phyloP scores from a whole-genome alignment of 2,888 invertebrate genomes.

The Volucella inflata region DNA sequence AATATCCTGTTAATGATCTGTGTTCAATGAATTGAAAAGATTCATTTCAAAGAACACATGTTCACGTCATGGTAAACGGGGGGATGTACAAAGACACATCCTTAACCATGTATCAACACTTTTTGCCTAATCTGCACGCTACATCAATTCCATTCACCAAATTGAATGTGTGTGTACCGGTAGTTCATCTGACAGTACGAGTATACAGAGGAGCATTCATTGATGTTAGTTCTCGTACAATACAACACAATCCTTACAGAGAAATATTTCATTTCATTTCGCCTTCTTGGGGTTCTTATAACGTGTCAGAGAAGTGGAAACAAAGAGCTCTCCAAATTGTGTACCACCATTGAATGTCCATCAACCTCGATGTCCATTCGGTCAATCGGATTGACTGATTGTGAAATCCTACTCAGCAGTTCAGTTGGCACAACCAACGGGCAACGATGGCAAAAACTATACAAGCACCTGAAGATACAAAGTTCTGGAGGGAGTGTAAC shows the following conservation, averaged over 20 bases:
- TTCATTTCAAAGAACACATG: slow-evolving; percentile 8
- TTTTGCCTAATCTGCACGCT: slow-evolving; percentile 21
- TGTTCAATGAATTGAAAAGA: slow-evolving; percentile 22
- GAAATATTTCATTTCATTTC: slow-evolving; percentile 25
- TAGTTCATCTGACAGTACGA: not conserved
- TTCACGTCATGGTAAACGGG: slow-evolving; percentile 23
- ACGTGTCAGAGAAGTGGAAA: slow-evolving; percentile 21
- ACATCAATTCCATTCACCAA: slow-evolving; percentile 25
- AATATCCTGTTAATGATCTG: slow-evolving; percentile 36
- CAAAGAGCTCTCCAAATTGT: slow-evolving; percentile 30
- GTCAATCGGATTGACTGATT: slow-evolving; percentile 67
- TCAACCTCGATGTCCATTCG: slow-evolving; percentile 51
- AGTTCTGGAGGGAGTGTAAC: slow-evolving; percentile 16
- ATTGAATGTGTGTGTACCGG: slow-evolving; percentile 25
- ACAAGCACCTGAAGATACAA: slow-evolving; percentile 30
- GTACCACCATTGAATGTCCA: slow-evolving; percentile 36
- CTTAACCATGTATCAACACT: slow-evolving; percentile 14
- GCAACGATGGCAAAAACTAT: slow-evolving; percentile 9
- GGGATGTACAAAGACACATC: slow-evolving; percentile 27
- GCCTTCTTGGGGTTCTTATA: slow-evolving; percentile 36
- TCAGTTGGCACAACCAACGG: slow-evolving; percentile 4
- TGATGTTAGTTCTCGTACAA: slow-evolving; percentile 16
- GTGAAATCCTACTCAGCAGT: slow-evolving; percentile 29
- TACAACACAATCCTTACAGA: slow-evolving; percentile 1
- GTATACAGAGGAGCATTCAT: not conserved